These are phyloP conservation scores for Cryptophagus acutangulus DNA, from an alignment of 2,888 invertebrate genomes.

Conservation along the genomic window DNA sequence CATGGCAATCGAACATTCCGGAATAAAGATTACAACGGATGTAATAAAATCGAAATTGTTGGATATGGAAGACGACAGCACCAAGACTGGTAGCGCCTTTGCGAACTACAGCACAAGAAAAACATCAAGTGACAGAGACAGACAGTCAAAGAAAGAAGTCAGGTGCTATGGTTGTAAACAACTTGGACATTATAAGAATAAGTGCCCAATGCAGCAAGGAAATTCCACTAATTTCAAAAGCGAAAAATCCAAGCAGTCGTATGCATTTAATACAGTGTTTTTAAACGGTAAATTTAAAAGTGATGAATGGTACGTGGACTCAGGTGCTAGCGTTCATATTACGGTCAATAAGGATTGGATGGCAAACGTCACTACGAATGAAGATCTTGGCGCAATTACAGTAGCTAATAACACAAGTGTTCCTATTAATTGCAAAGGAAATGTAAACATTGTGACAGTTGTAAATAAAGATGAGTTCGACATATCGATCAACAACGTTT, in stretches of 20 bases:
- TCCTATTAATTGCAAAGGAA: slow-evolving; percentile 23
- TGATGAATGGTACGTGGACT: slow-evolving; percentile 33
- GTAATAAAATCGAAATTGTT: slow-evolving; percentile 28
- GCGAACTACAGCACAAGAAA: background rate
- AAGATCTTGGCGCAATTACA: slow-evolving; percentile 16
- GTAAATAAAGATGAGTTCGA: slow-evolving; percentile 14
- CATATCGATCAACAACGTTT: slow-evolving; percentile 19
- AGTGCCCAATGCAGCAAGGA: slow-evolving; percentile 3
- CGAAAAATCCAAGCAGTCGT: background rate
- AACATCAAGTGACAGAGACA: background rate
- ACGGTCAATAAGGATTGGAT: slow-evolving; percentile 24
- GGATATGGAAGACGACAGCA: slow-evolving; percentile 18
- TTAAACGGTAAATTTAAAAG: slow-evolving; percentile 24
- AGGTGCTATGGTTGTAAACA: slow-evolving; percentile 13
- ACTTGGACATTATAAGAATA: slow-evolving; percentile 9
- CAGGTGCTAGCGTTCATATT: slow-evolving; percentile 14
- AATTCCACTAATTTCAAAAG: too few species aligned
- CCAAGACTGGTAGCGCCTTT: background rate
- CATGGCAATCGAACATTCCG: slow-evolving; percentile 28
- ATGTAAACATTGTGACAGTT: slow-evolving; percentile 22
- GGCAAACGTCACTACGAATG: slow-evolving; percentile 19
- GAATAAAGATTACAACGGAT: slow-evolving; percentile 25
- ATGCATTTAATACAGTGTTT: slow-evolving; percentile 29
- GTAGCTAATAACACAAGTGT: slow-evolving; percentile 23
- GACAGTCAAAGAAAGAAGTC: slow-evolving; percentile 8